Conservation (phyloP, 2,113 vertebrate species). For the Mungos mungo region DNA sequence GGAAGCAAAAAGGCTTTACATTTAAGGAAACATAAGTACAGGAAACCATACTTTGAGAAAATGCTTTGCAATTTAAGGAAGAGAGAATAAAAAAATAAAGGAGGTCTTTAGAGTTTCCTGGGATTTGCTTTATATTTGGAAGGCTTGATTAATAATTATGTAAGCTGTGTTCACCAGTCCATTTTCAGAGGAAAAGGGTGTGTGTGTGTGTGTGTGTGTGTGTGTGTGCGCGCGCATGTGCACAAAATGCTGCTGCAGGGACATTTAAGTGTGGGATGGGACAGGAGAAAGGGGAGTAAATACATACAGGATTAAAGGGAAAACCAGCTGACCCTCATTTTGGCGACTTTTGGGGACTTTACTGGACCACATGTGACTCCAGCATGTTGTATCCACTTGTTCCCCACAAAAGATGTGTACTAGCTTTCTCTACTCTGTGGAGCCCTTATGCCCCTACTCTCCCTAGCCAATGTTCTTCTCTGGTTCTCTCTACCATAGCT, state of each 20-base stretch:
- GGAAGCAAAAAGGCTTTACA: neutral
- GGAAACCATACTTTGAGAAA: neutral
- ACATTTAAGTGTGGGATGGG: neutral
- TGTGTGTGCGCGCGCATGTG: neutral
- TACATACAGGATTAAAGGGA: neutral
- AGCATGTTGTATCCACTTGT: too few relatives aligned
- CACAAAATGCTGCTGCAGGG: too few relatives aligned
- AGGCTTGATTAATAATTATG: neutral
- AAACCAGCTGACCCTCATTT: neutral
- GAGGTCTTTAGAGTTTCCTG: neutral
- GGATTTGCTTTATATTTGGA: neutral
- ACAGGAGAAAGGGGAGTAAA: neutral
- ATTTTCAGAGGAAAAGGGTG: neutral
- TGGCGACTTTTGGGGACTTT: neutral
- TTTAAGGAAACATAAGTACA: neutral
- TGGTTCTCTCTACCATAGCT: neutral
- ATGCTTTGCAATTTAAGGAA: neutral
- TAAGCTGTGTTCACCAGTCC: neutral
- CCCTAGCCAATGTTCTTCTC: neutral
- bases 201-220: neutral
- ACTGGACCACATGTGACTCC: fast-evolving
- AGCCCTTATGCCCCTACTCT: neutral
- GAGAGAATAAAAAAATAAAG: neutral
- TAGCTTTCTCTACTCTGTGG: too few relatives aligned
- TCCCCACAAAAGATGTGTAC: neutral